phyloP scores from a whole-genome alignment of 2,888 invertebrate genomes.

The Chymomyza fuscimana region DNA sequence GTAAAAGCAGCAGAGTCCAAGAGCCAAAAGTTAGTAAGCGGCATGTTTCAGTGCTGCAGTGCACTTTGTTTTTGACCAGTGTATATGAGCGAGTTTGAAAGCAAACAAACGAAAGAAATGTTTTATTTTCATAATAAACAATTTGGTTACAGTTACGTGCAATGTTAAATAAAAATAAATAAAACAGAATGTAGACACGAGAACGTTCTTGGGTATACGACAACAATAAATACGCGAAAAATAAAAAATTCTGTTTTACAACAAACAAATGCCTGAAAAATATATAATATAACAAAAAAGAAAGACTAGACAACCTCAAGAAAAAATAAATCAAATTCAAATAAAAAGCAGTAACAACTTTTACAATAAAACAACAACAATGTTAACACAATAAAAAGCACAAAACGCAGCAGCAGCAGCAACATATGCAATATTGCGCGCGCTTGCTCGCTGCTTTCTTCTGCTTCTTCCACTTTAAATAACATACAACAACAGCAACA shows the following conservation, averaged over 20 bases:
- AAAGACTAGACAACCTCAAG: no score
- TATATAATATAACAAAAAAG: not conserved
- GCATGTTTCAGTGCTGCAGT: no score
- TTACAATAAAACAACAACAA: slow-evolving; percentile 32
- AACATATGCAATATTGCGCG: slow-evolving; percentile 19
- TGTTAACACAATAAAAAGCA: slow-evolving; percentile 20
- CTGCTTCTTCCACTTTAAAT: slow-evolving; percentile 20
- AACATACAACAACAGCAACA: not conserved
- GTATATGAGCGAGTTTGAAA: not conserved
- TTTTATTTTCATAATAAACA: not conserved
- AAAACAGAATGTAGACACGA: slow-evolving; percentile 39
- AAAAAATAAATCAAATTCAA: slow-evolving; percentile 1
- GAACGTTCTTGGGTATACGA: not conserved
- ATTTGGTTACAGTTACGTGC: slow-evolving; percentile 10
- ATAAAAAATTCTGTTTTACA: not conserved
- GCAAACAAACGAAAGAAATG: not conserved
- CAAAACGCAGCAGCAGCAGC: slow-evolving; percentile 36
- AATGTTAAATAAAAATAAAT: slow-evolving; percentile 44
- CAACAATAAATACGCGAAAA: slow-evolving; percentile 3
- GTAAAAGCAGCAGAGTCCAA: slow-evolving; percentile 23
- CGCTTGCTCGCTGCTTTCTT: slow-evolving; percentile 28
- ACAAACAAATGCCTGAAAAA: not conserved
- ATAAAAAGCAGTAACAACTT: slow-evolving; percentile 14
- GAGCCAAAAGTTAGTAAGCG: not conserved
- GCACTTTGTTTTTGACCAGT: no score